These are phyloP conservation scores for Conger conger DNA, from an alignment of 2,113 vertebrate species.

Conservation along the genomic window DNA sequence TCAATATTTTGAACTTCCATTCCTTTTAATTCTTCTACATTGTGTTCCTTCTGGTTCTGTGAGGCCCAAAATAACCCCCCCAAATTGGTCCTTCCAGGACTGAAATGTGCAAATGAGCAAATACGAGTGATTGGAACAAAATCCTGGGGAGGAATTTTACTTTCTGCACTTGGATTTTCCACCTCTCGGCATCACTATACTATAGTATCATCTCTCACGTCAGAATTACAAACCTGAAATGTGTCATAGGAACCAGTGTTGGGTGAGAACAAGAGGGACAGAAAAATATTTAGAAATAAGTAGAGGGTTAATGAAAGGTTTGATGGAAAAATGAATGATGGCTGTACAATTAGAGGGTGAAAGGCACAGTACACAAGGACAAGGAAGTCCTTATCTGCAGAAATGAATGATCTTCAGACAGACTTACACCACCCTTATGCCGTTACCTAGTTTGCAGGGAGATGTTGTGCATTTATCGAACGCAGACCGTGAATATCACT, in stretches of 20 bases:
- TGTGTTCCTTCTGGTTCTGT: too few relatives aligned
- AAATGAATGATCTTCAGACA: neutral
- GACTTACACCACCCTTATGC: neutral
- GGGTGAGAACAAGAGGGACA: neutral
- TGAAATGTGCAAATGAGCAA: too few relatives aligned
- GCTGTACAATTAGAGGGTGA: neutral
- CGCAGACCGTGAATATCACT: neutral
- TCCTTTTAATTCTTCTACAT: too few relatives aligned
- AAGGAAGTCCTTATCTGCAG: too few relatives aligned
- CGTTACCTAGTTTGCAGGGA: neutral
- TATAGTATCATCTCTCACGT: too few relatives aligned
- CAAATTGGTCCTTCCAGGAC: too few relatives aligned
- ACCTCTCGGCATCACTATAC: too few relatives aligned
- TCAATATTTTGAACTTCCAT: too few relatives aligned
- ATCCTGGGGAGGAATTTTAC: too few relatives aligned
- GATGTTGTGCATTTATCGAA: neutral
- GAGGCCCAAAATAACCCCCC: too few relatives aligned
- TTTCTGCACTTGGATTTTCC: too few relatives aligned
- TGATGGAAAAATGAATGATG: neutral
- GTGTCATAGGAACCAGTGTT: neutral
- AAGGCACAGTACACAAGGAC: neutral
- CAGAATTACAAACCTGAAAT: neutral
- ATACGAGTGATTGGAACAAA: too few relatives aligned
- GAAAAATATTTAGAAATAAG: neutral
- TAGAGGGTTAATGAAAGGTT: neutral